Percentiles rank a stretch among this genome's conserved stretches.
These are phyloP conservation scores for Manis pentadactyla DNA, from an alignment of 2,797 vertebrate species.

Conservation along the genomic window DNA sequence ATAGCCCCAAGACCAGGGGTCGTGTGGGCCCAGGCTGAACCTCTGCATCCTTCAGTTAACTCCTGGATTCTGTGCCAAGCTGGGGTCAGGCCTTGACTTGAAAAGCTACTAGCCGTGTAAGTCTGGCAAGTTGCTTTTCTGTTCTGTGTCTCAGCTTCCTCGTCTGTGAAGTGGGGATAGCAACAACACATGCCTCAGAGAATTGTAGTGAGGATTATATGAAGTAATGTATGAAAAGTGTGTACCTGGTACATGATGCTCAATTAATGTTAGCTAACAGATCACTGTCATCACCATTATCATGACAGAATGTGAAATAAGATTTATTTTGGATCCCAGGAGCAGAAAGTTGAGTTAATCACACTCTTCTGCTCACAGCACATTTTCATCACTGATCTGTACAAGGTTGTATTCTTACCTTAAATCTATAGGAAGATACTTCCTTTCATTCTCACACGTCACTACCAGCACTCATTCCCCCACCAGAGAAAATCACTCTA, in stretches of 20 bases:
- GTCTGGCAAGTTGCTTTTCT: not conserved
- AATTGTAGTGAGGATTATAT: not conserved
- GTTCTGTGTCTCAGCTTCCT: not conserved
- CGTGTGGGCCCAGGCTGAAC: fast-evolving
- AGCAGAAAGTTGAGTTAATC: not conserved
- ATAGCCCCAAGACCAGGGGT: not conserved
- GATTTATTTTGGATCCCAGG: not conserved
- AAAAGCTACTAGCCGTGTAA: not conserved
- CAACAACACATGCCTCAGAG: not conserved
- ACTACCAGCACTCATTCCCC: too few relatives aligned
- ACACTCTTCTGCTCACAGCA: not conserved
- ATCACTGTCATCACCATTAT: not conserved
- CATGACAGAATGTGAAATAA: not conserved
- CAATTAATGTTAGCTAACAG: not conserved
- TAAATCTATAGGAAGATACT: not conserved
- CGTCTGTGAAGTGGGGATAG: not conserved
- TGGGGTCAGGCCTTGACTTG: not conserved
- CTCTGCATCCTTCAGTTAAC: not conserved
- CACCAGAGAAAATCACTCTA: not conserved
- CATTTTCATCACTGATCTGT: not conserved
- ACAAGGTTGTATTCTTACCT: not conserved
- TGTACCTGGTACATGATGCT: not conserved
- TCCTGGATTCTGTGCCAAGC: fast-evolving
- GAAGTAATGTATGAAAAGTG: not conserved
- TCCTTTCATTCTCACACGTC: not conserved